Evolutionary conservation across 2,113 vertebrate species (phyloP).

Genomic region (sheep (Ovis aries)): ARS-UI_Ramb_v3.0 NC_056056.1:210436001-210436500

Average conservation of each 20-base stretch:
- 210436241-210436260: not conserved
- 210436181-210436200: not conserved
- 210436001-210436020: not conserved
- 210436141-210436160: not conserved
- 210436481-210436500: not conserved
- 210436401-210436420: not conserved
- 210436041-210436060: not conserved
- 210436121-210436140: not conserved
- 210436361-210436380: not conserved
- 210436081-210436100: not conserved
- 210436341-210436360: not conserved
- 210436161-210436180: not conserved
- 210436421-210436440: not conserved
- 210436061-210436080: not conserved
- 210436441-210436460: not conserved
- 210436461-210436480: not conserved
- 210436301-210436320: not conserved
- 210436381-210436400: fast-evolving
- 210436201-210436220: not conserved
- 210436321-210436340: not conserved
- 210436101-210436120: slow-evolving; percentile 39
- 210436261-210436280: not conserved
- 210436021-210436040: not conserved
- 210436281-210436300: not conserved
- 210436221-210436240: not conserved